Base-by-base conservation (phyloP, 2,888 invertebrate species). In the Cabera pusaria region DNA sequence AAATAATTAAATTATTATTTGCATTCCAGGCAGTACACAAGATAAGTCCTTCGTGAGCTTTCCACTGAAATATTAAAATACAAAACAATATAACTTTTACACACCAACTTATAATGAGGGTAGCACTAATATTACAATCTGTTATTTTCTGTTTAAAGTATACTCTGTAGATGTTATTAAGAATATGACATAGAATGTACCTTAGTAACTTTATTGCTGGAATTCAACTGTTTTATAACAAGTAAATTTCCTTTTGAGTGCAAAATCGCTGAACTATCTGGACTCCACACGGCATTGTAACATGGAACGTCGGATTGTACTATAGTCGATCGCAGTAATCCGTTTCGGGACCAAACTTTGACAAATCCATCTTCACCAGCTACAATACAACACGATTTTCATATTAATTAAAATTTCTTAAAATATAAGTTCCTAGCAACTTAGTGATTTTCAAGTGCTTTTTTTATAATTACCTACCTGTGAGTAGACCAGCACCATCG, bases 281-380 rank as follows among this genome's bases (percentile, higher is more conserved):
- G 93, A 29, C 93, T 93, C 95, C 98, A 99, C 20, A 94, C 92
- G 1, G 97, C 94, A 34, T 93, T 93, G 60, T 97, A 95, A 38
- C 98, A 93, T 0, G 98, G 94, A 32, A 91, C 90, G 61, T 94
- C 94, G 36, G 95, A 95, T 49, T 93, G 92, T 53, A 96, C 94
- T 23, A 97, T 93, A 1, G 98, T 93, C 0, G 98, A 97, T 1
- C 99, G 92, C 6, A 99, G 90, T 91, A 97, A 94, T 6, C 98
- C 99, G 63, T 96, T 97, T 24, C 98, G 91, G 0, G 99, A 99
- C 99, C 99, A 99, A 42, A 99, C 94, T 86, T 98, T 98, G 1
- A 99, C 93, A 37, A 93, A 92, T 1, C 99, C 99, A 85, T 99
- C 99, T 89, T 99, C 99, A 0, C 98, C 98, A 46, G 95, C 98